Base-by-base conservation (phyloP, 2,113 vertebrate genomes). In the Xenus cinereus region DNA sequence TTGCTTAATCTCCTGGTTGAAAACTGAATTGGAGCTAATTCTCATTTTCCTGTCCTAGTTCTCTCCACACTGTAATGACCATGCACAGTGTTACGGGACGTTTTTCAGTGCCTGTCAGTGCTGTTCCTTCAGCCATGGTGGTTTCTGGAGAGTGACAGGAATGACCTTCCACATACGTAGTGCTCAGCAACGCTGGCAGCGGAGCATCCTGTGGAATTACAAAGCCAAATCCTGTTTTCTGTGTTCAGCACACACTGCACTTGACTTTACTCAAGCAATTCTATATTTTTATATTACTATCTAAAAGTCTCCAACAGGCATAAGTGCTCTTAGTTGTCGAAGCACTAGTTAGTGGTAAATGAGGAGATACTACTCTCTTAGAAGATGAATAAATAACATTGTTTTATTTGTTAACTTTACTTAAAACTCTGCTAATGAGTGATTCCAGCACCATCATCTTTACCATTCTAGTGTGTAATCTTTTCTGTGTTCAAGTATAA, bases 361-460 rank as follows among this genome's bases (percentile, higher is more conserved):
- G 53, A 93, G 56, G 77, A 69, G 66, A 32, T 92, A 32, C 12
- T 73, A 7, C 73, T 83, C 18, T 64, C 53, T 80, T 53, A 60
- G 71, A 83, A 72, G 57, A 69, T 51, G 27, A 84, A 78, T 67
- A 78, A 43, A 45, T 53, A 89, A 80, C 54, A 41, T 84, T 83
- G 53, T 71, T 84, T 92, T 92, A 76, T 87, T 93, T 94, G 76
- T 91, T 86, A 87, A 60, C 66, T 63, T 95, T 94, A 86, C 83
- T 94, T 95, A 83, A 90, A 95, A 89, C 60, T 95, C 91, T 94
- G 71, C 85, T 90, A 91, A 94, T 71, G 71, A 92, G 85, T n/a
- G 45, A 56, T 88, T 83, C 79, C 21, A 66, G 67, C 66, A 54
- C 77, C 18, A 28, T 77, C 60, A 63, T 87, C 79, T 93, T 79